Conservation (phyloP, 2,113 vertebrate species). For the Puma concolor region DNA sequence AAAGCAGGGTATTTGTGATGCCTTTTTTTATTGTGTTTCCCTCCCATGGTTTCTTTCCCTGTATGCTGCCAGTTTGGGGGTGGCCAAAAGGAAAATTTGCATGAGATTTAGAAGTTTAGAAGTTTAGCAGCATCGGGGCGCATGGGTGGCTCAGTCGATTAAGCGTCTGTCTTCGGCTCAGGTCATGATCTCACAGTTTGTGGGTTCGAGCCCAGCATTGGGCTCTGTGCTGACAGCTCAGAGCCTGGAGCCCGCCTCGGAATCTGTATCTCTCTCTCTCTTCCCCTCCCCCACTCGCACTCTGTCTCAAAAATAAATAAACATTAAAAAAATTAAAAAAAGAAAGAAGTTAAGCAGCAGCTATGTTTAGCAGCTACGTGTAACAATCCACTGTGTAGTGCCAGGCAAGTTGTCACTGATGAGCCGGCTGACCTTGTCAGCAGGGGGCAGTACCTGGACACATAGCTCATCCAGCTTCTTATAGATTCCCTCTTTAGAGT, state of each 20-base stretch:
- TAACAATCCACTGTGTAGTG: not conserved
- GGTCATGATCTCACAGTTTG: too few relatives aligned
- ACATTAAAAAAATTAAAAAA: too few relatives aligned
- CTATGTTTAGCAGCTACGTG: not conserved
- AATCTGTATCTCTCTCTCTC: too few relatives aligned
- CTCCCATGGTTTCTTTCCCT: not conserved
- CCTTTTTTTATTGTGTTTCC: not conserved
- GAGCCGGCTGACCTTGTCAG: not conserved
- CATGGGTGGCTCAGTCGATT: too few relatives aligned
- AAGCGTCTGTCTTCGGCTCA: too few relatives aligned
- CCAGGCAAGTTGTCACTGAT: not conserved
- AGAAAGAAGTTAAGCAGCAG: not conserved
- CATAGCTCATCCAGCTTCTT: not conserved
- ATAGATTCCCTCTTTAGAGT: not conserved
- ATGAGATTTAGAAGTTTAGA: not conserved
- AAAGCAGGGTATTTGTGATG: not conserved
- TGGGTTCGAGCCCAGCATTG: too few relatives aligned
- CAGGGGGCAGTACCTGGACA: not conserved
- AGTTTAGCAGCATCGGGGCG: not conserved
- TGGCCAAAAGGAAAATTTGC: not conserved
- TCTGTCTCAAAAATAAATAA: too few relatives aligned
- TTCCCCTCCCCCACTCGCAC: too few relatives aligned
- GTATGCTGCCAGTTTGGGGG: not conserved
- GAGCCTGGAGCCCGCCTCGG: too few relatives aligned
- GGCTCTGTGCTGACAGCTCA: too few relatives aligned